Conservation (phyloP, 2,797 vertebrate genomes). For the Microhierax caerulescens region DNA sequence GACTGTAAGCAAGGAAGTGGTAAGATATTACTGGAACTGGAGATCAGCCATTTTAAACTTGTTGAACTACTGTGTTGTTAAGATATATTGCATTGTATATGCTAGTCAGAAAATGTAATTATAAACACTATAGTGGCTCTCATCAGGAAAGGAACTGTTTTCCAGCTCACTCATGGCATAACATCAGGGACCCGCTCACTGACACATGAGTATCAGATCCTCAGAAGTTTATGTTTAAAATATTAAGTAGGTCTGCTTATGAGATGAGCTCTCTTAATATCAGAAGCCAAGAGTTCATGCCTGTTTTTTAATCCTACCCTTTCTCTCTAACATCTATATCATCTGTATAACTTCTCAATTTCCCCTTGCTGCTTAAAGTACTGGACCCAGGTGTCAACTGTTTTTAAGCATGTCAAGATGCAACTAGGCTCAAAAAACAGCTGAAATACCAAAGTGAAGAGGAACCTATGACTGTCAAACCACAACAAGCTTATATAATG, state of each 20-base stretch:
- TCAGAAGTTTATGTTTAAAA: neutral
- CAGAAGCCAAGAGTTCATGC: neutral
- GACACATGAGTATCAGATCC: neutral
- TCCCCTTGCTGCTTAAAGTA: neutral
- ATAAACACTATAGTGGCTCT: neutral
- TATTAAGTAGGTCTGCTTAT: neutral
- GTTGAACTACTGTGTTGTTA: neutral
- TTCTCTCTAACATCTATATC: neutral
- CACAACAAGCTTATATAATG: neutral
- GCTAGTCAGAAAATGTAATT: neutral
- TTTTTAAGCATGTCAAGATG: neutral
- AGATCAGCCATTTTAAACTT: neutral
- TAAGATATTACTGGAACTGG: neutral
- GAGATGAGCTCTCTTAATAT: neutral
- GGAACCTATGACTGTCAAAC: neutral
- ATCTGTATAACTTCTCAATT: neutral
- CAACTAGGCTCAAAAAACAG: neutral
- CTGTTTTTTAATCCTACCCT: neutral
- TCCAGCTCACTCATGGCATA: neutral
- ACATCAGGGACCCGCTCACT: neutral
- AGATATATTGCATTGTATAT: neutral
- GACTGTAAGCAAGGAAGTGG: neutral
- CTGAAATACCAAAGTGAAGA: neutral
- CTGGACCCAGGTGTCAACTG: neutral
- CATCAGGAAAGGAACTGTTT: neutral